Percentiles rank a stretch among this genome's conserved stretches.
phyloP scores from a whole-genome alignment of 2,113 vertebrate species.

The Cygnus buccinator region DNA sequence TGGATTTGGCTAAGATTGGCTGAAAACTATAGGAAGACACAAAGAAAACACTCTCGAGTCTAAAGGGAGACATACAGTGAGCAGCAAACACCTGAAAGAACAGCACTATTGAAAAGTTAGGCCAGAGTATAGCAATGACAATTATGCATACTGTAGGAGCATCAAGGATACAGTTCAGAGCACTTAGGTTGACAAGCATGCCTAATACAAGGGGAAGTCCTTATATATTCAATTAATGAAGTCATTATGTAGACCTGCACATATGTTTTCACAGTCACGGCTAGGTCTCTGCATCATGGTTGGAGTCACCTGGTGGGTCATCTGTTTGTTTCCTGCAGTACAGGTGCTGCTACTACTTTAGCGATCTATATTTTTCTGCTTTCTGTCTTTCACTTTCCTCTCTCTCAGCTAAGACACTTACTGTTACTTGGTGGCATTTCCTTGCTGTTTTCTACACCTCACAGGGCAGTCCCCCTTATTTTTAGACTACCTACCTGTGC shows the following conservation, averaged over 20 bases:
- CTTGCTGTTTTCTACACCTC: neutral
- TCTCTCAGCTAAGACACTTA: neutral
- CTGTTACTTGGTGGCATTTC: neutral
- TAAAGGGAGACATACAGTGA: neutral
- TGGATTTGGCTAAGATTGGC: too few relatives aligned
- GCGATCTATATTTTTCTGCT: too few relatives aligned
- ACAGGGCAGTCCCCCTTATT: neutral
- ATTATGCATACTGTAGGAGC: neutral
- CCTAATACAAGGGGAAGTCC: neutral
- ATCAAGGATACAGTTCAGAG: neutral
- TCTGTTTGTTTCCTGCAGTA: neutral
- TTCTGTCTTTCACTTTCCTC: neutral
- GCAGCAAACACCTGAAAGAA: neutral
- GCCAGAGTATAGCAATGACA: neutral
- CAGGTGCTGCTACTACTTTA: too few relatives aligned
- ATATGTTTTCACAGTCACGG: neutral
- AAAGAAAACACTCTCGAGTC: neutral
- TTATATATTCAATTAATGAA: neutral
- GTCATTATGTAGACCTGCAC: neutral
- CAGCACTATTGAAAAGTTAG: neutral
- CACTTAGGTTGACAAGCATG: neutral
- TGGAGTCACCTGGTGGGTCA: neutral
- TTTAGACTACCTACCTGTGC: neutral
- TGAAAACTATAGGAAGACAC: neutral
- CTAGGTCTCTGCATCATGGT: neutral